Conservation (phyloP, 1,140 invertebrate genomes). For the Drosophila ohnishii region DNA sequence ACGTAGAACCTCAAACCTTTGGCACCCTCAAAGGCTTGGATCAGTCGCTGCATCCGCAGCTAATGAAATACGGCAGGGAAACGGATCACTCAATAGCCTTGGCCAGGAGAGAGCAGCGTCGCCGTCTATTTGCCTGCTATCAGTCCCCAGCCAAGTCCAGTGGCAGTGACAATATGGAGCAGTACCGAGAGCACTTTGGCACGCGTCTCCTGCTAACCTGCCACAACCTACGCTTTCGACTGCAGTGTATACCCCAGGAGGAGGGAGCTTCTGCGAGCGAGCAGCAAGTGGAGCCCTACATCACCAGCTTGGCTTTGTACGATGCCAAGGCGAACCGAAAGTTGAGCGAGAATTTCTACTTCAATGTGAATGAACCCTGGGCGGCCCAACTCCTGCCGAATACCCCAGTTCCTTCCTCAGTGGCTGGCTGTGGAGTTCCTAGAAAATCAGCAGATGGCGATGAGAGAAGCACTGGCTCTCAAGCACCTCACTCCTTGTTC, state of each 20-base stretch:
- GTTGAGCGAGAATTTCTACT: constrained; percentile 96
- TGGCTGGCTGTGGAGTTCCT: constrained; percentile 67
- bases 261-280: constrained; percentile 85
- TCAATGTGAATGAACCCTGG: constrained; percentile 91
- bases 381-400: constrained; percentile 85
- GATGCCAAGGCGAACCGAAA: constrained; percentile 93
- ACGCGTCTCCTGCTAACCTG: constrained; percentile 92
- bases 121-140: constrained; percentile 86
- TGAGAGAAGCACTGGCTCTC: constrained; percentile 41
- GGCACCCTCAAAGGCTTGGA: constrained; percentile 93
- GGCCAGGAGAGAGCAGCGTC: constrained; percentile 89
- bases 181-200: constrained; percentile 91
- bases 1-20: constrained; percentile 82
- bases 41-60: constrained; percentile 92
- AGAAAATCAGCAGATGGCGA: constrained; percentile 51
- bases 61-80: constrained; percentile 95
- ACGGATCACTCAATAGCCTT: constrained; percentile 93
- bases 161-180: constrained; percentile 84
- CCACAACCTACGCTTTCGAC: constrained; percentile 87
- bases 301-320: constrained; percentile 92
- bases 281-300: constrained; percentile 96
- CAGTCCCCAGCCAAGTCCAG: constrained; percentile 58
- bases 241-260: constrained; percentile 90
- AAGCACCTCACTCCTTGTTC: constrained; percentile 69
- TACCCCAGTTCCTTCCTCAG: constrained; percentile 67